A percentile compares a stretch with the other conserved stretches of the same genome.
Conservation (phyloP, 2,888 invertebrate genomes). For the Chydorus sphaericus region DNA sequence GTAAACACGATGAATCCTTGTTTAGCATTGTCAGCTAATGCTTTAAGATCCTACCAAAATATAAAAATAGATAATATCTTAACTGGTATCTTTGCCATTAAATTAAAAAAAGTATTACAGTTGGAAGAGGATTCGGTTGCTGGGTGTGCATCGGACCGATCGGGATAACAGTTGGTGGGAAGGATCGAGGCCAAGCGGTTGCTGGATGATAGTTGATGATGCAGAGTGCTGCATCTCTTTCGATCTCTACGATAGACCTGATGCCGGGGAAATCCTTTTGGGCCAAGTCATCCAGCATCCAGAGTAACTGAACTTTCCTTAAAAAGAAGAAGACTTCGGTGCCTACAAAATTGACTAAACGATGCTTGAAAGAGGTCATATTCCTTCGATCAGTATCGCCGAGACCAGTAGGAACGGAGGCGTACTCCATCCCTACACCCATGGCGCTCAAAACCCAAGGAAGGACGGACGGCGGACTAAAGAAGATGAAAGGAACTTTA, state of each 20-base stretch:
- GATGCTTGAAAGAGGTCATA: neutral
- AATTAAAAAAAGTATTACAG: neutral
- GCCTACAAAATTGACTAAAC: neutral
- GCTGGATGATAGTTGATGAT: neutral
- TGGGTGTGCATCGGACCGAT: neutral
- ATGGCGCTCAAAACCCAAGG: neutral
- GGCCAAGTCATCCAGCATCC: neutral
- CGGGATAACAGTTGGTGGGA: neutral
- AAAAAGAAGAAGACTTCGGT: neutral
- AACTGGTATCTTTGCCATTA: neutral
- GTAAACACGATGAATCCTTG: constrained; percentile 68
- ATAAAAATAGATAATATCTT: neutral
- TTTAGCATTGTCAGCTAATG: constrained; percentile 44
- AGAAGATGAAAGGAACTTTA: neutral
- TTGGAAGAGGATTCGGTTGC: neutral
- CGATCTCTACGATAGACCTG: neutral
- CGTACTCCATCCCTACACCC: neutral
- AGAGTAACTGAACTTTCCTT: neutral
- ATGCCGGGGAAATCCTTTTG: neutral
- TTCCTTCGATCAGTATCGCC: neutral
- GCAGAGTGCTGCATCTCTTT: neutral
- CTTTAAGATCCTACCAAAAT: constrained; percentile 33
- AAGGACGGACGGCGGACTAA: neutral
- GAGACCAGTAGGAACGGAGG: neutral
- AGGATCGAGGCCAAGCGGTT: neutral